Percentiles rank a stretch among this genome's conserved stretches.
These are phyloP conservation scores for Tupiocoris notatus DNA, from an alignment of 2,888 invertebrate genomes.

Conservation along the genomic window DNA sequence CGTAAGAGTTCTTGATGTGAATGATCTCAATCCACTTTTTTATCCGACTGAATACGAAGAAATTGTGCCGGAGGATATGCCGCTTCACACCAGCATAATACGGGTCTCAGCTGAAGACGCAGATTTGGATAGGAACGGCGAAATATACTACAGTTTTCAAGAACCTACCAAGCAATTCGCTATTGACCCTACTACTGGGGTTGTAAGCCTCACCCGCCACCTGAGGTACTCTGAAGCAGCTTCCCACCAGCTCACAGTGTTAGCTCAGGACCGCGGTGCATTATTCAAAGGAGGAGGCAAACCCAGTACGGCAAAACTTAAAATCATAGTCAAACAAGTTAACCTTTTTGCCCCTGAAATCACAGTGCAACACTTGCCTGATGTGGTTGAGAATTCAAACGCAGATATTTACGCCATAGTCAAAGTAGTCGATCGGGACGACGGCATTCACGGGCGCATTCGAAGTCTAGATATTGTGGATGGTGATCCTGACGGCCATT, in stretches of 20 bases:
- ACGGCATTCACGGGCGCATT: slow-evolving; percentile 81
- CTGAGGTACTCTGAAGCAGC: slow-evolving; percentile 70
- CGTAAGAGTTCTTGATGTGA: slow-evolving; percentile 76
- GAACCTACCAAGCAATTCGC: slow-evolving; percentile 81
- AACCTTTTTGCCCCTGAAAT: slow-evolving; percentile 86
- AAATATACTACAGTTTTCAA: slow-evolving; percentile 91
- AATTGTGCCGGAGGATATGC: slow-evolving; percentile 83
- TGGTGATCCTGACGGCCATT: slow-evolving; percentile 87
- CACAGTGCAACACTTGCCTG: slow-evolving; percentile 73
- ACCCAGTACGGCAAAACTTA: slow-evolving; percentile 74
- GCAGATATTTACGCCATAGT: slow-evolving; percentile 88
- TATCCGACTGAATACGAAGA: slow-evolving; percentile 84
- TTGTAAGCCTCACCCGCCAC: slow-evolving; percentile 77
- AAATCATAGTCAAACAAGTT: slow-evolving; percentile 72
- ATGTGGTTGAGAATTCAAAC: slow-evolving; percentile 75
- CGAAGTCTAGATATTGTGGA: slow-evolving; percentile 78
- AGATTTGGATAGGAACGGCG: slow-evolving; percentile 91
- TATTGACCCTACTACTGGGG: slow-evolving; percentile 89
- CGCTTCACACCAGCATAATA: slow-evolving; percentile 76
- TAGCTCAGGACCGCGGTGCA: slow-evolving; percentile 72
- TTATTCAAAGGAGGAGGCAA: slow-evolving; percentile 55
- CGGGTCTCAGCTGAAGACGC: slow-evolving; percentile 90
- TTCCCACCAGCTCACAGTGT: slow-evolving; percentile 71
- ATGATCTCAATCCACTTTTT: slow-evolving; percentile 92
- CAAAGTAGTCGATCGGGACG: slow-evolving; percentile 77